A percentile compares a stretch with the other conserved stretches of the same genome.
Evolutionary conservation across 2,888 invertebrate species (phyloP).

Genomic region (Nasonovia ribisnigri): DNA sequence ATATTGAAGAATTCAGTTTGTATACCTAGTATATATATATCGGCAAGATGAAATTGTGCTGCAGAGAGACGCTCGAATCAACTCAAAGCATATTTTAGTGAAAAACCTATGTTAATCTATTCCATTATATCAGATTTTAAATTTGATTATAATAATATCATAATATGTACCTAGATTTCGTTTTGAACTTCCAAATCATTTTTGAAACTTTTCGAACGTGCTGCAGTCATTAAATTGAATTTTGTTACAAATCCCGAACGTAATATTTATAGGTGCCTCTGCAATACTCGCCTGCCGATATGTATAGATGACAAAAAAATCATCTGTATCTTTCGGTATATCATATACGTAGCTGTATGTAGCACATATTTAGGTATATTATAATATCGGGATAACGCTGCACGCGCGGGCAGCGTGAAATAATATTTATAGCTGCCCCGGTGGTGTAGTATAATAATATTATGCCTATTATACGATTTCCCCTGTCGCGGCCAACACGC

Average conservation of each 20-base stretch:
- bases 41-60: too few species aligned
- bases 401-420: background rate
- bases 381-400: background rate
- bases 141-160: background rate
- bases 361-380: background rate
- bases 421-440: background rate
- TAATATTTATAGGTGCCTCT: background rate
- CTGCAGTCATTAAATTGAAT: background rate
- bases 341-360: background rate
- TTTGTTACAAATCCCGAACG: background rate
- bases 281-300: background rate
- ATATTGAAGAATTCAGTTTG: too few species aligned
- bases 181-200: background rate
- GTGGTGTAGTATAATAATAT: background rate
- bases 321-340: background rate
- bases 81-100: too few species aligned
- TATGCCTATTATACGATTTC: conserved; percentile 17
- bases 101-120: background rate
- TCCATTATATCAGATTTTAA: background rate
- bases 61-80: too few species aligned
- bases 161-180: background rate
- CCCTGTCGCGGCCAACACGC: background rate
- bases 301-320: background rate
- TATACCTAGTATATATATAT: too few species aligned
- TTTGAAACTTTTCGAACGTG: background rate